A percentile compares a stretch with the other conserved stretches of the same genome.
Conservation (phyloP, 2,113 vertebrate genomes). For the Pao palembangensis region DNA sequence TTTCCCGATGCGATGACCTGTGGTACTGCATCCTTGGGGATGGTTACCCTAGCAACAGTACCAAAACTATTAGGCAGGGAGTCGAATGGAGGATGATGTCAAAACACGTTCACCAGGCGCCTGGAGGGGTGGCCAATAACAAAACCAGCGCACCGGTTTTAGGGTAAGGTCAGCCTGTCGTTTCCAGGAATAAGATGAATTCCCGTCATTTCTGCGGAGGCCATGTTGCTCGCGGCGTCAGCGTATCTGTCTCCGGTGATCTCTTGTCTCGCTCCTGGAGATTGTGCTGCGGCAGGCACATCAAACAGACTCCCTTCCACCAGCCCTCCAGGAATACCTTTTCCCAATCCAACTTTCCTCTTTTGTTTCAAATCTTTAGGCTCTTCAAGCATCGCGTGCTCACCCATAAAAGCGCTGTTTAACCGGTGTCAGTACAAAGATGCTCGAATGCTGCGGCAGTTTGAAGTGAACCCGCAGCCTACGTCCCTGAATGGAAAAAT, state of each 20-base stretch:
- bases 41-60: constrained; percentile 70
- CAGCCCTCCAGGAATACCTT: constrained; percentile 44
- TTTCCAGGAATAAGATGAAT: constrained; percentile 33
- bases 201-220: constrained; percentile 9
- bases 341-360: constrained; percentile 12
- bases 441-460: constrained; percentile 2
- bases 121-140: constrained; percentile 31
- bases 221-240: constrained; percentile 7
- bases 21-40: constrained; percentile 53
- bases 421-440: constrained; percentile 17
- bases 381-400: constrained; percentile 23
- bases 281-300: constrained; percentile 48
- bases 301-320: constrained; percentile 55
- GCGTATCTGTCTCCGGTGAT: constrained; percentile 30
- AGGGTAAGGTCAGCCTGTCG: constrained; percentile 32
- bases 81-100: constrained; percentile 36
- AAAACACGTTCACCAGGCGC: constrained; percentile 38
- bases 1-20: constrained; percentile 42
- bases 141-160: constrained; percentile 41
- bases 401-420: constrained; percentile 24
- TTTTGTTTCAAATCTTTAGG: constrained; percentile 36
- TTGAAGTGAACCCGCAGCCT: constrained; percentile 4
- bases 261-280: constrained; percentile 33
- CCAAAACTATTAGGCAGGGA: constrained; percentile 58
- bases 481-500: constrained; percentile 23